A percentile compares a stretch with the other conserved stretches of the same genome.
Conservation (phyloP, 2,888 invertebrate genomes). For the Plebejus melissa region DNA sequence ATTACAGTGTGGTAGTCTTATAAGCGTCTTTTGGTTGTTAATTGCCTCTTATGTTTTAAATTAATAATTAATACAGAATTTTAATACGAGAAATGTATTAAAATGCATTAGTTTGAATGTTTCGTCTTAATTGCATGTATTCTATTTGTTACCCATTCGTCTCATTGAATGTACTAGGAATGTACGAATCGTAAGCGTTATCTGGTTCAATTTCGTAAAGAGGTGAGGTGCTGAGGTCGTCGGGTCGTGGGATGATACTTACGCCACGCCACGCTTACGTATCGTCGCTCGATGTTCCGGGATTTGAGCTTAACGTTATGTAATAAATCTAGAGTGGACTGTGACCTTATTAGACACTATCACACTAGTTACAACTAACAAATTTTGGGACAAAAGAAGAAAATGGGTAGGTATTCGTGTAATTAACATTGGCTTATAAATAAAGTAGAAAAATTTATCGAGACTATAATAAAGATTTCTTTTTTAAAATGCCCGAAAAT, state of each 20-base stretch:
- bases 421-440: too few relatives aligned
- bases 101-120: not conserved
- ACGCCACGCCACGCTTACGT: constrained; percentile 24
- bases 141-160: not conserved
- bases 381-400: not conserved
- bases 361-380: not conserved
- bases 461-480: not conserved
- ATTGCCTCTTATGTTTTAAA: not conserved
- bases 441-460: not conserved
- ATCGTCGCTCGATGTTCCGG: constrained; percentile 29
- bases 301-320: constrained; percentile 31
- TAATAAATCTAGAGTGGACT: not conserved
- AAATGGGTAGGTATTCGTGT: not conserved
- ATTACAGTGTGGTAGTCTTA: constrained; percentile 11
- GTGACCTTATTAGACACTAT: not conserved
- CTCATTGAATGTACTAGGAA: constrained; percentile 30
- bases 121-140: not conserved
- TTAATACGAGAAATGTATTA: not conserved
- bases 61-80: not conserved
- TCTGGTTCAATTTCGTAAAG: constrained; percentile 31
- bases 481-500: not conserved
- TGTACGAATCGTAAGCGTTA: constrained; percentile 29
- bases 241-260: constrained; percentile 39
- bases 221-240: constrained; percentile 35
- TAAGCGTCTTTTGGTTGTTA: not conserved